These are phyloP conservation scores for Drosophila kanapiae DNA, from an alignment of 1,140 invertebrate species.

Conservation along the genomic window DNA sequence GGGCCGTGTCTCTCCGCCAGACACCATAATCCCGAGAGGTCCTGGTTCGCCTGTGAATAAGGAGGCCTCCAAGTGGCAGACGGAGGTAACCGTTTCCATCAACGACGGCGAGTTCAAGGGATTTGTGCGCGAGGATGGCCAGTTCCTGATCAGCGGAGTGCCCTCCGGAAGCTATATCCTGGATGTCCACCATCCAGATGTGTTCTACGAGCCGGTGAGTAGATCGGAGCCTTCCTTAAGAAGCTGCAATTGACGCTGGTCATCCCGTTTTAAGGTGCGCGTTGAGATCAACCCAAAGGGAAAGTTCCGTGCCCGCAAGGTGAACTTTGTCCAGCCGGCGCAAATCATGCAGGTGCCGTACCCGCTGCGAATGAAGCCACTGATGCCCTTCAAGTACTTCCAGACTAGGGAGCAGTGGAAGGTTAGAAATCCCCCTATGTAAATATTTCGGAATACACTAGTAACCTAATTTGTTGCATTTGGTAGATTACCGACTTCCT, in stretches of 20 bases:
- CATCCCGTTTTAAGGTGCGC: conserved; percentile 84
- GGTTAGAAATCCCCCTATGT: conserved; percentile 39
- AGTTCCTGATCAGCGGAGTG: conserved; percentile 95
- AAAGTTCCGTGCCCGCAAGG: conserved; percentile 96
- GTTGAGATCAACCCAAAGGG: conserved; percentile 98
- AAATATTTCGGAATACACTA: not conserved
- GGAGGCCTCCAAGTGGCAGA: conserved; percentile 88
- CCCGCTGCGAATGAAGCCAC: conserved; percentile 94
- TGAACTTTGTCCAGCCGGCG: conserved; percentile 97
- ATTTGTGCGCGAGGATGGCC: conserved; percentile 96
- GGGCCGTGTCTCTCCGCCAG: conserved; percentile 92
- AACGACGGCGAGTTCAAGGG: conserved; percentile 95
- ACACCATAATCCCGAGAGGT: conserved; percentile 66
- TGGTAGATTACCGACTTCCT: conserved; percentile 93
- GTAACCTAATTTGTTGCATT: not conserved
- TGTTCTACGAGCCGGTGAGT: conserved; percentile 93
- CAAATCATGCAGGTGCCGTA: conserved; percentile 95
- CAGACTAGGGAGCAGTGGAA: conserved; percentile 97
- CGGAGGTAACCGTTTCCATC: conserved; percentile 92
- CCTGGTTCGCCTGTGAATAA: conserved; percentile 85
- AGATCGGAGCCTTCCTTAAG: not conserved
- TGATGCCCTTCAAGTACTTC: conserved; percentile 95
- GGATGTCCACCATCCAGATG: conserved; percentile 96
- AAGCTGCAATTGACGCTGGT: not conserved
- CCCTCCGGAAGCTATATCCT: conserved; percentile 98